Evolutionary conservation across 2,113 vertebrate genomes (phyloP), one percentile per base, ranked within the genome.

Genomic region (Neotoma lepida): DNA sequence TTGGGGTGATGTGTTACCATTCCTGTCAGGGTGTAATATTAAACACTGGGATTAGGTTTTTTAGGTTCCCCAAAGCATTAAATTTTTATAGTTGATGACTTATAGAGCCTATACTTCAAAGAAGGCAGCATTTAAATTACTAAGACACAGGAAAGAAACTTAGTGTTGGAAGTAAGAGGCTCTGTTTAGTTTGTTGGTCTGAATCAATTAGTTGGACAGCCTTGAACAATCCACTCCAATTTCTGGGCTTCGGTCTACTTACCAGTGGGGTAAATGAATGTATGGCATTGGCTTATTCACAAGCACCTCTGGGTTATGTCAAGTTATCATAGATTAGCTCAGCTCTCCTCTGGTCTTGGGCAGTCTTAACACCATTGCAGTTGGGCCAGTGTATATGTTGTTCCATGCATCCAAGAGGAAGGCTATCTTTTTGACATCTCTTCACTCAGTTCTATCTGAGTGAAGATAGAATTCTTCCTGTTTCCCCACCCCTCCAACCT

Each of bases 361-460:
- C 2, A 64, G 56, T 9, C 58, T 54, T 20, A 7, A 0, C 15
- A 56, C 33, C 2, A 30, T n/a, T 33, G 87, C 26, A 41, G 15
- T 44, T 87, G 14, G 56, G 28, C 20, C 63, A 35, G 76, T 17
- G 3, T 51, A 30, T 64, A 9, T 2, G 0, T 54, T 17, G 64
- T 87, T 30, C 17, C 4, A 15, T 41, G 77, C 39, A 41, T 66
- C 81, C 41, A 76, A 88, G 64, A 73, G 49, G 80, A 46, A 0
- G 0, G 33, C 58, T 33, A 3, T 54, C 20, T 91, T 26, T 93
- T 81, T 54, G 58, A 6, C 26, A 56, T 39, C n/a, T 14, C 8
- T 96, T 51, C 56, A 44, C 56, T 78, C 76, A 73, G 20, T 24
- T 70, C 33, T 88, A 74, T 86, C 70, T 95, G 64, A n/a, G n/a